These are phyloP conservation scores for Agrotis clavis DNA, from an alignment of 2,888 invertebrate species.

Conservation along the genomic window DNA sequence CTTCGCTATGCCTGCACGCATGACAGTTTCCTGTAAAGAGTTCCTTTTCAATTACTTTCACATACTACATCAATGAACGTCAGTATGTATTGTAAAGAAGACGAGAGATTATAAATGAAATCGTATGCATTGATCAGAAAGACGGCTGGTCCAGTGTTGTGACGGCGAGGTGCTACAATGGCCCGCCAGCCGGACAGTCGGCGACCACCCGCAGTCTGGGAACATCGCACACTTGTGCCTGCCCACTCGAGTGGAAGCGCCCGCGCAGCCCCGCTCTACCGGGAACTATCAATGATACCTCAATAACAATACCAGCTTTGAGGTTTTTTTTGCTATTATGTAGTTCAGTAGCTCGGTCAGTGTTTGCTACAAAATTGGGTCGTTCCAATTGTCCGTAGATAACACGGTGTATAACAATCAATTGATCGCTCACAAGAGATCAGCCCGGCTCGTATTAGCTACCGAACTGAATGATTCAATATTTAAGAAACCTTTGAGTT, in stretches of 20 bases:
- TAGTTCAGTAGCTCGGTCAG: constrained; percentile 79
- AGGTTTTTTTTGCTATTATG: constrained; percentile 71
- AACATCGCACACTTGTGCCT: constrained; percentile 73
- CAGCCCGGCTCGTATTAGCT: constrained; percentile 64
- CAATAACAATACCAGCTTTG: constrained; percentile 70
- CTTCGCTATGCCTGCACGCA: constrained; percentile 23
- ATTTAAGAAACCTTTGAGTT: constrained; percentile 73
- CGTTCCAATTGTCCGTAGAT: constrained; percentile 81
- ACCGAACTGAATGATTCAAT: constrained; percentile 66
- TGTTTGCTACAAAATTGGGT: constrained; percentile 78
- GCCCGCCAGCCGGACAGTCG: constrained; percentile 47
- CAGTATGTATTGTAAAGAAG: constrained; percentile 45
- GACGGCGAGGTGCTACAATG: constrained; percentile 78
- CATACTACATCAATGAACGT: constrained; percentile 46
- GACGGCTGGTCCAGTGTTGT: constrained; percentile 76
- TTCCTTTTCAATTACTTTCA: constrained; percentile 37
- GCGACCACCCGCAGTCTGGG: constrained; percentile 85
- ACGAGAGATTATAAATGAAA: constrained; percentile 46
- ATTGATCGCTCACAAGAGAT: constrained; percentile 71
- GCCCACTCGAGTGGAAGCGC: constrained; percentile 83
- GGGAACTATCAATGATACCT: constrained; percentile 82
- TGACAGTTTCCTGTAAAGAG: constrained; percentile 13
- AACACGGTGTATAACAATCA: constrained; percentile 75
- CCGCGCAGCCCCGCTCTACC: constrained; percentile 70
- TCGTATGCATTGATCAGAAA: constrained; percentile 58